A percentile compares a stretch with the other conserved stretches of the same genome.
phyloP scores from a whole-genome alignment of 1,140 invertebrate species.

The Pseudomyrmex pallidus region DNA sequence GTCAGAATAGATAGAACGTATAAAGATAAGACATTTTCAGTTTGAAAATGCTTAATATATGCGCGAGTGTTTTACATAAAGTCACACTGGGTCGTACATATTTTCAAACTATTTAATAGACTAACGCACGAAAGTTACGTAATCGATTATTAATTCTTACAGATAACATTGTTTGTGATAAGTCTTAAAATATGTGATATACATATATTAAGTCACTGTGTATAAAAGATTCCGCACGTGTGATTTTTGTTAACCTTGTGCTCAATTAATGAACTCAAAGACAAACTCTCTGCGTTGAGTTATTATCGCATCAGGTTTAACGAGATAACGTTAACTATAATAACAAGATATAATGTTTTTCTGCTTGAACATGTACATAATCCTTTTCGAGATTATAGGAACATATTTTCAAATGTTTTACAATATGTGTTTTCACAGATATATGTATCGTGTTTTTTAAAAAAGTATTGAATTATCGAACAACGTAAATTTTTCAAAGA shows the following conservation, averaged over 20 bases:
- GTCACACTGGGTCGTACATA: background rate
- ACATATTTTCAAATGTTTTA: too few species aligned
- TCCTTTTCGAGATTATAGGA: background rate
- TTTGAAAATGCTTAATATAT: slow-evolving; percentile 5
- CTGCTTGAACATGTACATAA: slow-evolving; percentile 2
- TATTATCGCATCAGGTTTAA: slow-evolving; percentile 24
- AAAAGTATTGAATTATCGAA: too few species aligned
- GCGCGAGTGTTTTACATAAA: background rate
- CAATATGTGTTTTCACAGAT: too few species aligned
- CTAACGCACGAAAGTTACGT: background rate
- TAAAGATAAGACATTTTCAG: background rate
- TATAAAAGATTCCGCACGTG: background rate
- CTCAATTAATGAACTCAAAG: slow-evolving; percentile 19
- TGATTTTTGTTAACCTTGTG: background rate
- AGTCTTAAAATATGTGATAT: background rate
- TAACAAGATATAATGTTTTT: slow-evolving; percentile 1
- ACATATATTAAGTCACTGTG: background rate
- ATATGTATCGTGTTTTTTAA: too few species aligned
- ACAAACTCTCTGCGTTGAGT: background rate
- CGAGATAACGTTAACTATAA: background rate
- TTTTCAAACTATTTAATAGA: background rate
- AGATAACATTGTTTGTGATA: background rate
- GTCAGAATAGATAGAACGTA: background rate
- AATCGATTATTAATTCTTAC: background rate
- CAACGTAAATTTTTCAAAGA: too few species aligned